Conservation (phyloP, 2,113 vertebrate species). For the Thamnaconus septentrionalis region DNA sequence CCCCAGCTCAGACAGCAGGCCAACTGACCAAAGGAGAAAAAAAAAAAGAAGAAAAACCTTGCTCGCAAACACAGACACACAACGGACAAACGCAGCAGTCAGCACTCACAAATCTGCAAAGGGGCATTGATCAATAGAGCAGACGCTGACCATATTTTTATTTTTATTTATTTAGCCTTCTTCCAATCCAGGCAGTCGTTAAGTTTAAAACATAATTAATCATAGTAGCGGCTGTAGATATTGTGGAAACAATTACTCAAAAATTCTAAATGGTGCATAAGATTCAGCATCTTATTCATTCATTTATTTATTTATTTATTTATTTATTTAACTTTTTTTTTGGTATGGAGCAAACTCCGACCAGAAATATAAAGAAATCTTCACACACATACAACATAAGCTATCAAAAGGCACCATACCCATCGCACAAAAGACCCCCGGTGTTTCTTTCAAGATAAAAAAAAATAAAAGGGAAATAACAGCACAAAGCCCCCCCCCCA, state of each 20-base stretch:
- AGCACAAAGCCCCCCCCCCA: not conserved
- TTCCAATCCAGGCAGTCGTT: too few species aligned
- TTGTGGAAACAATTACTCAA: too few species aligned
- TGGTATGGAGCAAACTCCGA: too few species aligned
- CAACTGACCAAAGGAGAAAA: slow-evolving; percentile 27
- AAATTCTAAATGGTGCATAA: too few species aligned
- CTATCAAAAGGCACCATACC: not conserved
- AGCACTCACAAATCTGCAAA: slow-evolving; percentile 32
- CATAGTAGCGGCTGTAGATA: too few species aligned
- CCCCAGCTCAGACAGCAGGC: slow-evolving; percentile 23
- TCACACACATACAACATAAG: not conserved
- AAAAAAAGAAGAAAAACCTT: not conserved
- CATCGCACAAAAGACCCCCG: not conserved
- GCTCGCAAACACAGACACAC: slow-evolving; percentile 26
- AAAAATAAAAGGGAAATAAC: not conserved
- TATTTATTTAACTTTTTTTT: too few species aligned
- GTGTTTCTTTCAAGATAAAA: not conserved
- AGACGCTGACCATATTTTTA: too few species aligned
- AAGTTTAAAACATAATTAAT: too few species aligned
- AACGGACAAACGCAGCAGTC: not conserved
- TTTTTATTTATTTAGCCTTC: too few species aligned
- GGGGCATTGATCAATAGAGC: not conserved
- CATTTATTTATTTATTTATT: too few species aligned
- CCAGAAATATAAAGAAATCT: not conserved
- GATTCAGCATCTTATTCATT: too few species aligned